Conservation (phyloP, 2,113 vertebrate genomes). For the Lichenostomus cassidix region DNA sequence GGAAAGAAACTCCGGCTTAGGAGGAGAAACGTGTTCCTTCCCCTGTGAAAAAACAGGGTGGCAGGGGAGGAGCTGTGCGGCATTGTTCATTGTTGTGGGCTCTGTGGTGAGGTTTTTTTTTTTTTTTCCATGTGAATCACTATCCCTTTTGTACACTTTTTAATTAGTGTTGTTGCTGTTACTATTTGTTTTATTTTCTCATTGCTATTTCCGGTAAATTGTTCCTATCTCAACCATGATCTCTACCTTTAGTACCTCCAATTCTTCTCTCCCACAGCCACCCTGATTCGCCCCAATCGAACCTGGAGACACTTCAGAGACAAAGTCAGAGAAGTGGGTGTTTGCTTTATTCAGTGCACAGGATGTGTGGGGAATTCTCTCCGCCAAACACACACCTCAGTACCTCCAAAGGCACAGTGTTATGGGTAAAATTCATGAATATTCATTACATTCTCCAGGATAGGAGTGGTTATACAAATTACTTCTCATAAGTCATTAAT, state of each 20-base stretch:
- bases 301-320: no score
- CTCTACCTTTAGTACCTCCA: not conserved
- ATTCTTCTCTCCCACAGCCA: not conserved
- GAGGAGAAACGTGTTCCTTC: not conserved
- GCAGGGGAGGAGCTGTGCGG: accelerated
- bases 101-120: not conserved
- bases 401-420: no score
- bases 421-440: no score
- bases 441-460: no score
- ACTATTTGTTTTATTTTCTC: not conserved
- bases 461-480: no score
- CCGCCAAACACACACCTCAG: no score
- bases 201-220: not conserved
- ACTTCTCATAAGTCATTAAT: no score
- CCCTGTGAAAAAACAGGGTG: not conserved
- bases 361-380: no score
- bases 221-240: not conserved
- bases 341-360: no score
- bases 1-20: not conserved
- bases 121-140: not conserved
- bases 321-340: no score
- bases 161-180: not conserved
- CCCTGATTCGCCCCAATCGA: no score
- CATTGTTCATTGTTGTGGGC: not conserved
- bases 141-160: not conserved